These are phyloP conservation scores for Stenodera caucasica DNA, from an alignment of 2,888 invertebrate genomes.

Conservation along the genomic window DNA sequence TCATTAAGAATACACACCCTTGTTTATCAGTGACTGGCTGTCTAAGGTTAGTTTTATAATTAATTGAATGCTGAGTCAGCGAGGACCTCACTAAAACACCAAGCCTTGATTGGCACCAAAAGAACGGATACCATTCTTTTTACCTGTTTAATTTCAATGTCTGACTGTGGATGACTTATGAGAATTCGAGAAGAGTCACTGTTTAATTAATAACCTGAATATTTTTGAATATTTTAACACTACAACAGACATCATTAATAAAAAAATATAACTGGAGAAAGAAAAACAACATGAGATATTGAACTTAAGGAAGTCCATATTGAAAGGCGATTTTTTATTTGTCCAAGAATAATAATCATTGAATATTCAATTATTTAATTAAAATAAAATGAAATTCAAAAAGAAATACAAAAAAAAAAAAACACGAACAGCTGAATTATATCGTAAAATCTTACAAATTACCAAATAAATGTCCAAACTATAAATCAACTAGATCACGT, in stretches of 20 bases:
- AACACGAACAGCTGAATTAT: neutral
- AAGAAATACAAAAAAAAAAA: too few species aligned
- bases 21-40: conserved; percentile 43
- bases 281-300: neutral
- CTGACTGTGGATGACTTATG: conserved; percentile 40
- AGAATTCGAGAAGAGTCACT: conserved; percentile 40
- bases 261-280: conserved; percentile 35
- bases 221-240: conserved; percentile 50
- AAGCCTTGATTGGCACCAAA: conserved; percentile 35
- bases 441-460: neutral
- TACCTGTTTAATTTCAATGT: conserved; percentile 37
- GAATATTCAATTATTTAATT: too few species aligned
- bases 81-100: conserved; percentile 35
- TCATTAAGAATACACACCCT: conserved; percentile 42
- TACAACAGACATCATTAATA: conserved; percentile 47
- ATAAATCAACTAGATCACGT: conserved; percentile 3
- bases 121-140: conserved; percentile 29
- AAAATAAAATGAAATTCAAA: too few species aligned
- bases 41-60: conserved; percentile 43
- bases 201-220: conserved; percentile 49
- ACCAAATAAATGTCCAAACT: neutral
- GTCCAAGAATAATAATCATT: conserved; percentile 41
- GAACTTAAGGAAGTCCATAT: conserved; percentile 26
- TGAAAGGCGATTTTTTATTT: conserved; percentile 44
- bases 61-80: conserved; percentile 44